Evolutionary conservation across 2,888 invertebrate genomes (phyloP).

Genomic region (Phorcus lineatus): DNA sequence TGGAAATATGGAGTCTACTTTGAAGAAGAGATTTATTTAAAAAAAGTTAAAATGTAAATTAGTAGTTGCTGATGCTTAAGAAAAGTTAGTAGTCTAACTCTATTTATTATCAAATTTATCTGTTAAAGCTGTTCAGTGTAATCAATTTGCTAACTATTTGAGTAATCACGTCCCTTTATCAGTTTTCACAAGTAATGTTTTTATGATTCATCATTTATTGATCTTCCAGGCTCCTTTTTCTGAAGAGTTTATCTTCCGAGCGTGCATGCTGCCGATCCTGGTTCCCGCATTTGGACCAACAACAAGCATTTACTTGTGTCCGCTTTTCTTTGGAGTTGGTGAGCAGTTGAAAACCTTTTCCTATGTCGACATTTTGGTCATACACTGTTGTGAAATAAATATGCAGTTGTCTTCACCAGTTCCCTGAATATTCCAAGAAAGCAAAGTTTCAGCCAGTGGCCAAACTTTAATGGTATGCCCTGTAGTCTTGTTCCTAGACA

Average conservation of each 20-base stretch:
- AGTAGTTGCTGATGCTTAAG: too few relatives aligned
- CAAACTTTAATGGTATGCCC: background rate
- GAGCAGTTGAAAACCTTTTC: conserved; percentile 71
- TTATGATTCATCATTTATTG: background rate
- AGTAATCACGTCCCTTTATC: too few relatives aligned
- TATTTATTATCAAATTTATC: too few relatives aligned
- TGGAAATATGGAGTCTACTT: background rate
- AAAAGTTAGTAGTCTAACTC: too few relatives aligned
- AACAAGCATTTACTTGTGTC: conserved; percentile 88
- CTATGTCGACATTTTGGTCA: too few relatives aligned
- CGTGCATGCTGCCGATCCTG: conserved; percentile 94
- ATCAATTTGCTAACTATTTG: too few relatives aligned
- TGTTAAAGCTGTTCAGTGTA: too few relatives aligned
- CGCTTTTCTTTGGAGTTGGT: conserved; percentile 93
- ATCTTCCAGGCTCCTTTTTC: conserved; percentile 87
- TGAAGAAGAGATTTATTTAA: too few relatives aligned
- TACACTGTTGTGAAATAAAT: background rate
- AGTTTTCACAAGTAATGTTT: background rate
- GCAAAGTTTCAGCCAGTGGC: background rate
- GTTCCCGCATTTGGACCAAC: conserved; percentile 87
- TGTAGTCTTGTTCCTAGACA: background rate
- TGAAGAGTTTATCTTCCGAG: conserved; percentile 96
- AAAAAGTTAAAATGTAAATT: too few relatives aligned
- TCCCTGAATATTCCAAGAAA: background rate
- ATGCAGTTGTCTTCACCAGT: background rate